Percentiles rank a stretch among this genome's conserved stretches.
phyloP scores from a whole-genome alignment of 2,888 invertebrate genomes.

The Hemithea aestivaria region DNA sequence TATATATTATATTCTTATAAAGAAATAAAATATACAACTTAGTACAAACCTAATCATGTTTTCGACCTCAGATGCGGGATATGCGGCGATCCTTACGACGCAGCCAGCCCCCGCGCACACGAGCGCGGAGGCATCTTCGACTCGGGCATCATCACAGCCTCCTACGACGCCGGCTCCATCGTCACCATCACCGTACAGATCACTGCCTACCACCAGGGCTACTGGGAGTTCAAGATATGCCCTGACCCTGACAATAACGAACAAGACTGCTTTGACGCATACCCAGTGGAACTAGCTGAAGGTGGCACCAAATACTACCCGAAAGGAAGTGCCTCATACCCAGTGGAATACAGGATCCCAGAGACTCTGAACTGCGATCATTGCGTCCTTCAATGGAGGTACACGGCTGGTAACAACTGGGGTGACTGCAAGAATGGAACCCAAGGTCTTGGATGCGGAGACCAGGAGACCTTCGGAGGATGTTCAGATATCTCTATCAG shows the following conservation, averaged over 20 bases:
- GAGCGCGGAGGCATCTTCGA: conserved; percentile 91
- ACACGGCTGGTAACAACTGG: conserved; percentile 91
- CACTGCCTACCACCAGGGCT: conserved; percentile 90
- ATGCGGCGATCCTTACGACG: conserved; percentile 90
- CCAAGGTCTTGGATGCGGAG: conserved; percentile 89
- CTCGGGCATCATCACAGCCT: conserved; percentile 84
- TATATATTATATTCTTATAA: too few species aligned
- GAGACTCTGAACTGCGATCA: conserved; percentile 83
- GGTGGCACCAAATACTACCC: conserved; percentile 83
- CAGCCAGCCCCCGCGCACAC: conserved; percentile 82
- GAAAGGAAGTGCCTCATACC: conserved; percentile 84
- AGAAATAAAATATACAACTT: too few species aligned
- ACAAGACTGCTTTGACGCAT: conserved; percentile 86
- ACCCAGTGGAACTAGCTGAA: conserved; percentile 78
- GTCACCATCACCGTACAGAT: conserved; percentile 86
- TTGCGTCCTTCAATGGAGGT: conserved; percentile 92
- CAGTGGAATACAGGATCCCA: conserved; percentile 81
- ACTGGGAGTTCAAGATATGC: conserved; percentile 90
- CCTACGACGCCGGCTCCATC: conserved; percentile 81
- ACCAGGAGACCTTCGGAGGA: conserved; percentile 90
- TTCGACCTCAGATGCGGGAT: conserved; percentile 81
- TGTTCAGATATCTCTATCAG: conserved; percentile 88
- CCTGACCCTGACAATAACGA: conserved; percentile 82
- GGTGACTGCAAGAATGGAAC: conserved; percentile 84
- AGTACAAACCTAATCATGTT: background rate